Base-by-base conservation (phyloP, 2,888 invertebrate species). In the Augiades crinisus region DNA sequence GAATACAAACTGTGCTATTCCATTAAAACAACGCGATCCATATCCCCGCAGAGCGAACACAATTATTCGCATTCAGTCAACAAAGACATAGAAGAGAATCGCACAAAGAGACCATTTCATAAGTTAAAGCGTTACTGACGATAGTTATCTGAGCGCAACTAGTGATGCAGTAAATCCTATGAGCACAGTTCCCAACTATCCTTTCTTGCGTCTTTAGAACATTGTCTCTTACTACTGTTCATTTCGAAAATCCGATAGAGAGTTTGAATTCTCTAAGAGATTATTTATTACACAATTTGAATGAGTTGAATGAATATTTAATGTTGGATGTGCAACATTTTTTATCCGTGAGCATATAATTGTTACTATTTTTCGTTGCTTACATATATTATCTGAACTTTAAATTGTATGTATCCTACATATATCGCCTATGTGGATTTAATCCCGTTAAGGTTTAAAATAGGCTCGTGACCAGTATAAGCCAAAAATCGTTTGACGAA, bases 81-180 rank as follows among this genome's bases (percentile, higher is more conserved):
- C 82, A 82, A 77, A 81, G 80, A 78, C 65, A 61, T 64, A 61
- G 64, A 62, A 57, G 62, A 65, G 61, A 67, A 61, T 62, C 65
- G 68, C 74, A 80, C 78, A 80, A 79, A 81, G 77, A 75, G 73
- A 78, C 76, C 72, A 78, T 84, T 81, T 83, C 78, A 80, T 84
- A 84, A 82, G 81, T 84, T 79, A 76, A 68, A 78, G 70, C 75
- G 70, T 72, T 70, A 72, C 75, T 69, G 75, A 75, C 69, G 78
- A 80, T 81, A 78, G 81, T 78, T 81, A 81, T 81, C 77, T 75
- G 69, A 68, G 75, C 68, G 78, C 75, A 80, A 85, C 79, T 85
- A 82, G 83, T 86, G 81, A 83, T 79, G 81, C 77, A 75, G 76
- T 81, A 78, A 86, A 86, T 84, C 79, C 80, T 78, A 68, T 67